Evolutionary conservation across 2,113 vertebrate genomes (phyloP).

Genomic region (Silurus meridionalis): DNA sequence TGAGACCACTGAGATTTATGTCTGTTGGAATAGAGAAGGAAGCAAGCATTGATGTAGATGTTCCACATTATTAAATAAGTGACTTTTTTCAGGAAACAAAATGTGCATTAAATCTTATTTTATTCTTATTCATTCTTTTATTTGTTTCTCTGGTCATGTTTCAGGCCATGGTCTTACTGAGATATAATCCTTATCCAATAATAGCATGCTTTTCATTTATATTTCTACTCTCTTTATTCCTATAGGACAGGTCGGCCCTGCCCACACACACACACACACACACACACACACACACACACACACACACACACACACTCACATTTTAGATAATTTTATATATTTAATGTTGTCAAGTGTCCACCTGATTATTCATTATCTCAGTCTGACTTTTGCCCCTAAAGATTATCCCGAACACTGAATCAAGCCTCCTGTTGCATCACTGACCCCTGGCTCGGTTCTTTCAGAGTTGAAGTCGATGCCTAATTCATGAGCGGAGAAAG

Average conservation of each 20-base stretch:
- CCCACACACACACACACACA: no score
- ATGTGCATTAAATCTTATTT: neutral
- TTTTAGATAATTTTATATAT: no score
- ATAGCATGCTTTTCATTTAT: no score
- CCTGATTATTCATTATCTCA: neutral
- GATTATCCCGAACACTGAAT: neutral
- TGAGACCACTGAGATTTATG: no score
- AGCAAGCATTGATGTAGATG: neutral
- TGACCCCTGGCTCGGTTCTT: slow-evolving; percentile 26
- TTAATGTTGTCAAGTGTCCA: neutral
- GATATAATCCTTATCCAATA: neutral
- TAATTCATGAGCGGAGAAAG: slow-evolving; percentile 52
- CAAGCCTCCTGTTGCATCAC: slow-evolving; percentile 9
- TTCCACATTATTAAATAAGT: neutral
- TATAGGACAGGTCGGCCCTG: neutral
- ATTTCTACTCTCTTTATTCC: no score
- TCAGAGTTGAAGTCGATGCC: slow-evolving; percentile 34
- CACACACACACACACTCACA: no score
- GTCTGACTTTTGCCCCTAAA: slow-evolving; percentile 26
- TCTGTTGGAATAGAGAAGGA: neutral
- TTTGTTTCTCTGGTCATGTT: neutral
- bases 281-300: no score
- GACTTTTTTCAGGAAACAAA: no score
- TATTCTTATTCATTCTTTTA: neutral
- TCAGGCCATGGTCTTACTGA: neutral